A percentile compares a stretch with the other conserved stretches of the same genome.
These are phyloP conservation scores for Clarias gariepinus DNA, from an alignment of 2,113 vertebrate species.

Conservation along the genomic window DNA sequence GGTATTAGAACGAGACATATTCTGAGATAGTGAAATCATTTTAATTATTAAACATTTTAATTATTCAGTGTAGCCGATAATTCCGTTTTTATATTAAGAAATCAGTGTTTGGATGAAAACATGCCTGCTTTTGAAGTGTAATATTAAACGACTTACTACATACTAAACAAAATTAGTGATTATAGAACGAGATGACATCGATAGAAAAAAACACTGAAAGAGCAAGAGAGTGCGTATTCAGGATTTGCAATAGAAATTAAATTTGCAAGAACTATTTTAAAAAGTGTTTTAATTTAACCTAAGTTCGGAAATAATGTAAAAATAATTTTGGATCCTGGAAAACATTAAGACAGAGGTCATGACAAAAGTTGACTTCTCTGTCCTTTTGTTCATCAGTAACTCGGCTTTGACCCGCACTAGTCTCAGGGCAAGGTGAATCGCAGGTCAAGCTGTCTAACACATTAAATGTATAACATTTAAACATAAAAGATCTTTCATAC, in stretches of 20 bases:
- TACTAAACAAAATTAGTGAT: background rate
- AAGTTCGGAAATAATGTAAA: background rate
- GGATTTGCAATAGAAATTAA: background rate
- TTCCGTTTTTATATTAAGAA: background rate
- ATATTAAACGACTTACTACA: background rate
- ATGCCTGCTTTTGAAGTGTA: background rate
- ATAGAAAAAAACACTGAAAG: background rate
- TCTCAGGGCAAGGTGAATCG: slow-evolving; percentile 89
- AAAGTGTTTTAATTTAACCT: background rate
- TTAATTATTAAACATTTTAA: background rate
- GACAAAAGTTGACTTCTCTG: slow-evolving; percentile 90
- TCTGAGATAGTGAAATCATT: background rate
- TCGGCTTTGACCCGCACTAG: slow-evolving; percentile 99
- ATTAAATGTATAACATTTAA: slow-evolving; percentile 74
- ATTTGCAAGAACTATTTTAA: background rate
- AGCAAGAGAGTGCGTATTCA: background rate
- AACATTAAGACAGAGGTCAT: slow-evolving; percentile 55
- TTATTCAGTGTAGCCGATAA: background rate
- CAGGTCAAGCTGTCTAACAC: slow-evolving; percentile 96
- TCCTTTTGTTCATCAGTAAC: slow-evolving; percentile 93
- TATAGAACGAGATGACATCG: background rate
- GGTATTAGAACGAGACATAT: background rate
- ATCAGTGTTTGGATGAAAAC: background rate
- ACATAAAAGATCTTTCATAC: background rate
- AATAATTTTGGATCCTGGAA: slow-evolving; percentile 39